phyloP scores from a whole-genome alignment of 2,797 vertebrate species.

The Sternarchorhynchus goeldii region DNA sequence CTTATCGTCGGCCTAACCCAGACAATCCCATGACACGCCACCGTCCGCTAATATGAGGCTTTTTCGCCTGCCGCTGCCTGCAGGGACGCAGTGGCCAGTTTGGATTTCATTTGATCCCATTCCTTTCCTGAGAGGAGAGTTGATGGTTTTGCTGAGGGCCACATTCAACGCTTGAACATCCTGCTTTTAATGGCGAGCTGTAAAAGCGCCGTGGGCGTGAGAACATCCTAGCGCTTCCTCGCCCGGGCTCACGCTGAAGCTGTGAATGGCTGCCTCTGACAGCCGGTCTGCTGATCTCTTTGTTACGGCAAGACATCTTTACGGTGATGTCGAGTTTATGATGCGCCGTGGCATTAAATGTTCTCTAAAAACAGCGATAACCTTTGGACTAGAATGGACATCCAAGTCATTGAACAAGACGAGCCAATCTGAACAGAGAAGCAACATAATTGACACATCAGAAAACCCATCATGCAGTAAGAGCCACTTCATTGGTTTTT shows the following conservation, averaged over 20 bases:
- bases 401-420: conserved; percentile 34
- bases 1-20: conserved; percentile 71
- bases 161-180: conserved; percentile 57
- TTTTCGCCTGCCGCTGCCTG: conserved; percentile 66
- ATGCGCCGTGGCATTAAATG: conserved; percentile 23
- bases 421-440: conserved; percentile 24
- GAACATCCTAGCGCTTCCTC: conserved; percentile 38
- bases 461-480: conserved; percentile 13
- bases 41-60: conserved; percentile 73
- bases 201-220: conserved; percentile 50
- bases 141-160: conserved; percentile 57
- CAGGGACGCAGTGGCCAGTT: conserved; percentile 61
- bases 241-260: conserved; percentile 7
- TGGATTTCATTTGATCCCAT: conserved; percentile 59
- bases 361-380: conserved; percentile 26
- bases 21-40: conserved; percentile 73
- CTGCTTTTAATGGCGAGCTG: conserved; percentile 55
- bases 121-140: conserved; percentile 53
- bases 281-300: conserved; percentile 18
- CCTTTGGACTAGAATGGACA: conserved; percentile 22
- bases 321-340: conserved; percentile 39
- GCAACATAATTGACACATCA: too few relatives aligned
- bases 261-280: conserved; percentile 13
- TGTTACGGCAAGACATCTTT: conserved; percentile 42
- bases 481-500: neutral